These are phyloP conservation scores for Sisyra nigra DNA, from an alignment of 2,888 invertebrate species.

Conservation along the genomic window DNA sequence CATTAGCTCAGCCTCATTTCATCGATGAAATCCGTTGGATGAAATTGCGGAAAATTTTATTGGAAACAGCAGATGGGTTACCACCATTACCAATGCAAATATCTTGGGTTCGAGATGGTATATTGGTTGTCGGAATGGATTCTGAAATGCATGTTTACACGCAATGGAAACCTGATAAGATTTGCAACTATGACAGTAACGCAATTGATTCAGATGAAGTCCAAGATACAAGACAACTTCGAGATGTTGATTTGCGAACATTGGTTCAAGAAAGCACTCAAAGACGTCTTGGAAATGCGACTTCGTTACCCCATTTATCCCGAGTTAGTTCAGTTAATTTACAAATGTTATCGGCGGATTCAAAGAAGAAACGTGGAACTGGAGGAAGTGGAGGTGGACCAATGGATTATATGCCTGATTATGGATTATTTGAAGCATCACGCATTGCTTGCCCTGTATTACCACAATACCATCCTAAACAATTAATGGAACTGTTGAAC, in stretches of 20 bases:
- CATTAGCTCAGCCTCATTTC: constrained; percentile 75
- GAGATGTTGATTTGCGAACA: constrained; percentile 51
- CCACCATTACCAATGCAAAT: constrained; percentile 97
- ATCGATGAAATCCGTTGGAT: constrained; percentile 94
- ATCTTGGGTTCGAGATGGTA: constrained; percentile 97
- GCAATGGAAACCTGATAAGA: constrained; percentile 76
- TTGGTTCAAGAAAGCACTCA: constrained; percentile 51
- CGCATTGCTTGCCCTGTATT: constrained; percentile 93
- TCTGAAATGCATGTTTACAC: constrained; percentile 99
- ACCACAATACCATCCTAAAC: constrained; percentile 98
- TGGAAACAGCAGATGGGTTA: constrained; percentile 87
- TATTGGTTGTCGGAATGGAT: constrained; percentile 97
- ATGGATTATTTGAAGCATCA: constrained; percentile 92
- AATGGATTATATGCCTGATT: constrained; percentile 80
- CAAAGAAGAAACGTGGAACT: constrained; percentile 23
- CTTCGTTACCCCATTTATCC: constrained; percentile 63
- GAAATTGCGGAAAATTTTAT: constrained; percentile 78
- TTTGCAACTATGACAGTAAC: constrained; percentile 12
- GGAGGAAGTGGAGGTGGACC: not conserved
- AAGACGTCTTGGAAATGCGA: constrained; percentile 46
- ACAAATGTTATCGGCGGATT: constrained; percentile 58
- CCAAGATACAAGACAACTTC: constrained; percentile 51
- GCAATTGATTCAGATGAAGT: constrained; percentile 45
- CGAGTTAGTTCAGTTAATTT: constrained; percentile 73
- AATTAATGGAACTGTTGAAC: constrained; percentile 93